phyloP scores from a whole-genome alignment of 2,888 invertebrate species.

The Yponomeuta plumbellus region DNA sequence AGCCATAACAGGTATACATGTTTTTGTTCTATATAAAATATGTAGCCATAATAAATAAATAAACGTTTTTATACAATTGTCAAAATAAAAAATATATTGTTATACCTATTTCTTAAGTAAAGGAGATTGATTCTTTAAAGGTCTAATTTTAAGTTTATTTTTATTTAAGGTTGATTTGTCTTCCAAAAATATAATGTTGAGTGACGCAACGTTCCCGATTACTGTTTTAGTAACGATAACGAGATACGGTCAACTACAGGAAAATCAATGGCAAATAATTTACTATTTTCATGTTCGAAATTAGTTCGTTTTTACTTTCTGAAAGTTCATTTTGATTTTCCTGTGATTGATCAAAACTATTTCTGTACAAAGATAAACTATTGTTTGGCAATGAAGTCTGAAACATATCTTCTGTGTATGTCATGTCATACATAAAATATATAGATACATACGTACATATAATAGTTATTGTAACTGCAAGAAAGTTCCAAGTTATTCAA shows the following conservation, averaged over 20 bases:
- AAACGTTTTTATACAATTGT: constrained; percentile 55
- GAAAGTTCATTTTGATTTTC: neutral
- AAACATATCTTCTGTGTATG: constrained; percentile 68
- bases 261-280: neutral
- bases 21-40: constrained; percentile 58
- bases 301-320: neutral
- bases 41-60: constrained; percentile 33
- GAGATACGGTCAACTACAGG: neutral
- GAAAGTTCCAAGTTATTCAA: neutral
- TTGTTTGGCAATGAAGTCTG: constrained; percentile 35
- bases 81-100: constrained; percentile 14
- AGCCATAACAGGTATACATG: constrained; percentile 52
- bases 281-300: too few species aligned
- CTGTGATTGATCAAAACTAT: constrained; percentile 22
- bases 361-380: constrained; percentile 21
- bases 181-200: constrained; percentile 18
- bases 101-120: constrained; percentile 4
- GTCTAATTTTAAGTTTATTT: neutral
- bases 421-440: constrained; percentile 18
- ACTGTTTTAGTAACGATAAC: neutral
- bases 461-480: constrained; percentile 39
- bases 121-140: neutral
- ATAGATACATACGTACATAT: constrained; percentile 43
- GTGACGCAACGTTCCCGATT: neutral
- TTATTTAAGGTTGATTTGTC: constrained; percentile 17